These are phyloP conservation scores for Ectemnius cavifrons DNA, from an alignment of 2,888 invertebrate species.

Conservation along the genomic window DNA sequence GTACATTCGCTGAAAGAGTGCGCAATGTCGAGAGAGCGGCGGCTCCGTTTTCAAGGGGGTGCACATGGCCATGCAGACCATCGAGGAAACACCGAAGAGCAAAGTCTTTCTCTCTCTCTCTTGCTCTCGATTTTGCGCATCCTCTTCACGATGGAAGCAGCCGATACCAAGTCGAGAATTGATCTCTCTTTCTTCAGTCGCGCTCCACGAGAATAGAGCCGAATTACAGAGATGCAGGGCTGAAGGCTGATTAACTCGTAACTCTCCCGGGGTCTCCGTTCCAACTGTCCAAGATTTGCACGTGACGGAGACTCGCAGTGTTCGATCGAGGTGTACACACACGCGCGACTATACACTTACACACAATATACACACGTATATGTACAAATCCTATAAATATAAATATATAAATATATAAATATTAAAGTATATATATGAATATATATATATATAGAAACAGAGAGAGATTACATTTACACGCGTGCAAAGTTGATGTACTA, in stretches of 20 bases:
- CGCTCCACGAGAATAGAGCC: not conserved
- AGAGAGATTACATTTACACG: conserved; percentile 46
- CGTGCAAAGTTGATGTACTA: conserved; percentile 54
- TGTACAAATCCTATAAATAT: conserved; percentile 44
- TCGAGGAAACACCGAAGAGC: not conserved
- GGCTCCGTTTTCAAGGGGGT: conserved; percentile 53
- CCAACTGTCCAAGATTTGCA: not conserved
- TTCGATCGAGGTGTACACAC: conserved; percentile 12
- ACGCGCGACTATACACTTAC: conserved; percentile 26
- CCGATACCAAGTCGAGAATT: not conserved
- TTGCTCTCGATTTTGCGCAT: conserved; percentile 11
- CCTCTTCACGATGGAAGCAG: not conserved
- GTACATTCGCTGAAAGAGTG: conserved; percentile 3
- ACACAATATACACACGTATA: conserved; percentile 41
- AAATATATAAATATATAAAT: conserved; percentile 41
- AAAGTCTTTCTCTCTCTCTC: not conserved
- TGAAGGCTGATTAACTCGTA: no score
- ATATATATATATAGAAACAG: conserved; percentile 32
- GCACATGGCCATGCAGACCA: conserved; percentile 17
- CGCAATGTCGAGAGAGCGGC: conserved; percentile 44
- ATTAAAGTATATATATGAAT: conserved; percentile 44
- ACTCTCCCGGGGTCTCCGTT: no score
- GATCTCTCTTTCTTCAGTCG: not conserved
- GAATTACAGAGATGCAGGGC: not conserved
- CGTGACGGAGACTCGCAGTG: no score